Evolutionary conservation across 2,797 vertebrate species (phyloP), one percentile per base, ranked within the genome.

Genomic region (Acipenser oxyrinchus): DNA sequence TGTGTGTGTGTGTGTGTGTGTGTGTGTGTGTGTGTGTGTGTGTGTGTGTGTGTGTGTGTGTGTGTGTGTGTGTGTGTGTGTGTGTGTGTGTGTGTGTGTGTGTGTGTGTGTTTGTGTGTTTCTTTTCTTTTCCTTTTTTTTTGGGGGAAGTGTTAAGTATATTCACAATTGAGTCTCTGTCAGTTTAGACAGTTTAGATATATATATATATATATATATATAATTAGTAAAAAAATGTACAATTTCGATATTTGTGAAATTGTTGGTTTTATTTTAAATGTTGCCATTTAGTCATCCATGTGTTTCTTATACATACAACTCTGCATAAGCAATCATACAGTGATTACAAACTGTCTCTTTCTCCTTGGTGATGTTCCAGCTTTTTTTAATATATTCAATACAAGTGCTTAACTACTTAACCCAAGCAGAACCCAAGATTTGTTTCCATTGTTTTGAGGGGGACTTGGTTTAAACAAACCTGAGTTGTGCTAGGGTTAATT

Each of bases 251-350:
- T 74, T 86, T 73, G 15, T 71, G 66, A 75, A 79, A 82, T 79
- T 60, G 73, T 74, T 72, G 84, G 75, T 84, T 85, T 68, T 68
- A 74, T 76, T 76, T 74, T 67, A 77, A 73, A 68, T 66, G 71
- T 84, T 69, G 76, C 79, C 77, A 74, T 81, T 70, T 63, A 74
- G 76, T 82, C 76, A 75, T 63, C 68, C 82, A 68, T 81, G 80
- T 86, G 74, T 76, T 79, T 79, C 78, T 87, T 89, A 84, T 89
- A 88, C 82, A 88, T 85, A 88, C 84, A 62, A 63, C 71, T 76
- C 73, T 70, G 79, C 49, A 23, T 79, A 81, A 74, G 18, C 75
- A 73, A 70, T 75, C 64, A 64, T 70, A 72, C 73, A 69, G 70
- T 79, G 74, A 81, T 72, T 68, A 75, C 67, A 77, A 74, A 69